Conservation (phyloP, 1,140 invertebrate species). For the Apis mellifera region DNA sequence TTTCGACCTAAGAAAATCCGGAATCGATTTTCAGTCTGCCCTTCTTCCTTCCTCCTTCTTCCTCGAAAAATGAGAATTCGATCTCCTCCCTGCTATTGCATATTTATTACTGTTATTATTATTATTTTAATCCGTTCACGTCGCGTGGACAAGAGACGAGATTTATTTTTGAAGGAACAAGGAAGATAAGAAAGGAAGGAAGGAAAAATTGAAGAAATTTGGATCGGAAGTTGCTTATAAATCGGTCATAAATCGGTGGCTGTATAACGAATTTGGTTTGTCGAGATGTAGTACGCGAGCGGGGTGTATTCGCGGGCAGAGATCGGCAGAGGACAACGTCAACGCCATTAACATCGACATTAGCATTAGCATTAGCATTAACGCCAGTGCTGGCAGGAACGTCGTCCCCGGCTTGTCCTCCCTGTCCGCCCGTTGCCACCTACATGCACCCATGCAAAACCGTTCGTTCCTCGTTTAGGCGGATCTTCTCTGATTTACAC, state of each 20-base stretch:
- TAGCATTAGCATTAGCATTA: constrained; percentile 75
- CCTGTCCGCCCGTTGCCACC: constrained; percentile 35
- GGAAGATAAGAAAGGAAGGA: too few relatives aligned
- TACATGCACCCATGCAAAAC: constrained; percentile 45
- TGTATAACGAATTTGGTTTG: constrained; percentile 69
- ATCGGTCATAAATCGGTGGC: constrained; percentile 68
- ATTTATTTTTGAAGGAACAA: too few relatives aligned
- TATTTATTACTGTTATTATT: too few relatives aligned
- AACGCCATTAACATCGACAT: constrained; percentile 71
- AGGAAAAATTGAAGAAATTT: neutral
- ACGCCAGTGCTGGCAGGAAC: constrained; percentile 63
- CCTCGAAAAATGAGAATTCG: too few relatives aligned
- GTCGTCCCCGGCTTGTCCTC: constrained; percentile 50
- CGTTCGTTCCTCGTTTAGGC: constrained; percentile 31
- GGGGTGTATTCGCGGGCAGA: constrained; percentile 59
- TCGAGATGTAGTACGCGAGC: constrained; percentile 40
- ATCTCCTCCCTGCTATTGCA: too few relatives aligned
- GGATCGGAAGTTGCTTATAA: constrained; percentile 55
- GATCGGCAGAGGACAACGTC: constrained; percentile 59
- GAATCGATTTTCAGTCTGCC: neutral
- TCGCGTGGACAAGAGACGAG: too few relatives aligned
- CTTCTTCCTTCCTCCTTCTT: too few relatives aligned
- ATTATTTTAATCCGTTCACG: too few relatives aligned
- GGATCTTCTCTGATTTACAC: constrained; percentile 30
- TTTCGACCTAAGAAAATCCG: constrained; percentile 33